Conservation (phyloP, 2,888 invertebrate species). For the Tuta absoluta region DNA sequence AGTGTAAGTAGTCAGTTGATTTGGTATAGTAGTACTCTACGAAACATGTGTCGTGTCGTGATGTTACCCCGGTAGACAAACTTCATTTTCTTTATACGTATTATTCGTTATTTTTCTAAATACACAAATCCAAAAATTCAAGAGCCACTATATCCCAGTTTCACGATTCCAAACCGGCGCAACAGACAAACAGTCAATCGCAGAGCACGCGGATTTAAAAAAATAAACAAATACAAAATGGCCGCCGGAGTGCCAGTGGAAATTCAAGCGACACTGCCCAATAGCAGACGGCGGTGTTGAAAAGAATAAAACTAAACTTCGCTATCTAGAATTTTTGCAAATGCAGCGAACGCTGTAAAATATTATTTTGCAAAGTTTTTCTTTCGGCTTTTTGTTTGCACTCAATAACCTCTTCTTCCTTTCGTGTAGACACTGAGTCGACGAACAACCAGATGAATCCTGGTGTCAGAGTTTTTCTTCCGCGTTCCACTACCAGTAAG, state of each 20-base stretch:
- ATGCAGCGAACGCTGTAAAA: neutral
- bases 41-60: too few species aligned
- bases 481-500: too few species aligned
- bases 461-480: too few species aligned
- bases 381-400: neutral
- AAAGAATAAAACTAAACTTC: neutral
- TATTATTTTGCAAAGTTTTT: neutral
- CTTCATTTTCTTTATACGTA: too few species aligned
- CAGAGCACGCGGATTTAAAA: constrained; percentile 34
- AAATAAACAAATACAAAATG: constrained; percentile 37
- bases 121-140: neutral
- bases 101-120: too few species aligned
- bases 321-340: neutral
- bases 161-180: constrained; percentile 32
- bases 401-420: too few species aligned
- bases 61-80: too few species aligned
- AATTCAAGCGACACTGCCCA: constrained; percentile 26
- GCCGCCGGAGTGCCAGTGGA: constrained; percentile 28
- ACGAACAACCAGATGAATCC: too few species aligned
- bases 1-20: too few species aligned
- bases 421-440: too few species aligned
- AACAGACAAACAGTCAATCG: constrained; percentile 42
- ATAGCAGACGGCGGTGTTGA: neutral
- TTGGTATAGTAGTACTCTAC: too few species aligned
- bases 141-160: constrained; percentile 35